A percentile compares a stretch with the other conserved stretches of the same genome.
Evolutionary conservation across 1,140 invertebrate genomes (phyloP).

Genomic region (Anagrus nilaparvatae): DNA sequence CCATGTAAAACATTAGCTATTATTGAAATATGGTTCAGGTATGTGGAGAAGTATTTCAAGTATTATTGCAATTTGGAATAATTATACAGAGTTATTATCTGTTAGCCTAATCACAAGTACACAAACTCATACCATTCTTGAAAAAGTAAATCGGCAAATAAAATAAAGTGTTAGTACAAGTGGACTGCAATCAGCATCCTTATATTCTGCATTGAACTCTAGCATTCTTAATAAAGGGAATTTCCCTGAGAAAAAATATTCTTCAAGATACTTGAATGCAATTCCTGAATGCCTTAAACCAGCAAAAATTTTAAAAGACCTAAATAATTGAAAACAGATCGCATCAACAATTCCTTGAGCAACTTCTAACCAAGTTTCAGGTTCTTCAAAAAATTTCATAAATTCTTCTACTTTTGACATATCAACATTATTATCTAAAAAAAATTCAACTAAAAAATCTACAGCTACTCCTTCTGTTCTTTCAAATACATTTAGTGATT

Average conservation of each 20-base stretch:
- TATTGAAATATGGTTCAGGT: conserved; percentile 89
- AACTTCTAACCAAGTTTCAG: conserved; percentile 29
- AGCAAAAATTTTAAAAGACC: conserved; percentile 20
- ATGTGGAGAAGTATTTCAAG: conserved; percentile 91
- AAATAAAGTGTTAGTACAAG: conserved; percentile 24
- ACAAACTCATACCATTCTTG: conserved; percentile 60
- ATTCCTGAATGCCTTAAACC: conserved; percentile 24
- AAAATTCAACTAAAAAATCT: conserved; percentile 18
- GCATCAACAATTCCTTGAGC: conserved; percentile 37
- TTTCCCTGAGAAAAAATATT: conserved; percentile 34
- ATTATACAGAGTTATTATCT: conserved; percentile 72
- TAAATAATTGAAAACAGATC: conserved; percentile 24
- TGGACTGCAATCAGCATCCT: conserved; percentile 36
- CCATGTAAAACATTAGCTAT: conserved; percentile 81
- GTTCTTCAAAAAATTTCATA: conserved; percentile 28
- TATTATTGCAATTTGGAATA: conserved; percentile 84
- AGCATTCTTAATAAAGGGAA: conserved; percentile 12
- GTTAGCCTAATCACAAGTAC: conserved; percentile 54
- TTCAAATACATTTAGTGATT: conserved; percentile 32
- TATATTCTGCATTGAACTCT: conserved; percentile 30
- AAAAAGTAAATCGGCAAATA: conserved; percentile 43
- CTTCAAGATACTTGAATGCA: conserved; percentile 35
- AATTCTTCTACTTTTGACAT: conserved; percentile 30
- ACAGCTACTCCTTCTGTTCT: conserved; percentile 17
- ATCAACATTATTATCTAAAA: conserved; percentile 11